A percentile compares a stretch with the other conserved stretches of the same genome.
Conservation (phyloP, 2,113 vertebrate species). For the Coracopsis vasa region DNA sequence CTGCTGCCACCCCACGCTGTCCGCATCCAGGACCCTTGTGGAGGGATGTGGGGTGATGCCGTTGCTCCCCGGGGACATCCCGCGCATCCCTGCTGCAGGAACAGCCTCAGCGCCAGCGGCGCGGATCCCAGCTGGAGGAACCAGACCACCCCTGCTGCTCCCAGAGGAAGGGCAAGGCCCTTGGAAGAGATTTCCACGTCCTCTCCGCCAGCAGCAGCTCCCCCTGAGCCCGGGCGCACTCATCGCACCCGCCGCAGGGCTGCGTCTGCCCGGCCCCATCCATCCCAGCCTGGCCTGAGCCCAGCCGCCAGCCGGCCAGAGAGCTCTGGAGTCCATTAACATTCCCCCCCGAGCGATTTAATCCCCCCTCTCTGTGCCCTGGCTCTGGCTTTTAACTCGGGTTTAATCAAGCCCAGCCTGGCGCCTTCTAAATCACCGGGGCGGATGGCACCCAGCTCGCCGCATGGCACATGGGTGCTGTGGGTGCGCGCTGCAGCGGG, state of each 20-base stretch:
- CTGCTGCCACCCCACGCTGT: not conserved
- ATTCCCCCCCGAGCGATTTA: conserved; percentile 28
- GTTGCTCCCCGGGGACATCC: not conserved
- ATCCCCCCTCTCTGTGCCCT: conserved; percentile 37
- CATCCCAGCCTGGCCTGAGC: not conserved
- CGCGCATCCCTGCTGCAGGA: rapidly evolving
- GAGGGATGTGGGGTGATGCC: rapidly evolving
- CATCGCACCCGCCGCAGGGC: not conserved
- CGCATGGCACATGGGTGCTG: not conserved
- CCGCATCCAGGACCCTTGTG: no score
- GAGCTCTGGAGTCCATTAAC: conserved; percentile 54
- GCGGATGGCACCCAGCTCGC: not conserved
- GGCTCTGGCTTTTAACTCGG: conserved; percentile 22
- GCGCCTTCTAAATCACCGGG: conserved; percentile 1
- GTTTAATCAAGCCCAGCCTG: conserved; percentile 56
- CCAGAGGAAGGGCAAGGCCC: not conserved
- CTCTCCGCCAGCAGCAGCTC: not conserved
- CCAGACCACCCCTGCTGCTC: conserved; percentile 1
- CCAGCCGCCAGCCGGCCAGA: conserved; percentile 5
- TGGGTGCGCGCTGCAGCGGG: not conserved
- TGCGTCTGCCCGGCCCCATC: not conserved
- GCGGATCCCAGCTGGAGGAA: not conserved
- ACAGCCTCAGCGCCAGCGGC: not conserved
- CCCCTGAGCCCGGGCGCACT: not conserved
- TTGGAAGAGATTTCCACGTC: not conserved